Evolutionary conservation across 2,888 invertebrate species (phyloP), one percentile per base, ranked within the genome.

Genomic region (Dexiosoma caninum): DNA sequence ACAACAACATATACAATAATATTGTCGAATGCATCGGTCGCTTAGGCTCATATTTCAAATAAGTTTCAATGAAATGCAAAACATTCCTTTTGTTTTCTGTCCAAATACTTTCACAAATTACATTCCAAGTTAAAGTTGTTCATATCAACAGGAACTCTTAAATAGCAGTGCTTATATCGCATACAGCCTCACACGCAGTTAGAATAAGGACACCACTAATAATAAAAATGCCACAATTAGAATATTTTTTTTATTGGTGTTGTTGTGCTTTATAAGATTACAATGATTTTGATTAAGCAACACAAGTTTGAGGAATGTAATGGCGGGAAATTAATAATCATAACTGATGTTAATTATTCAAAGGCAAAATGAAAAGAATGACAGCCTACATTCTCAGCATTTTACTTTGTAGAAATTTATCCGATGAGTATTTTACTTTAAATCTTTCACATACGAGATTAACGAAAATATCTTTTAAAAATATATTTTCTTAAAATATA

Each of bases 291-390:
- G 35, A 53, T 64, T 53, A 53, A 55, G 30, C 1, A 42, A 72
- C 37, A 64, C 37, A 35, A 40, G 35, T 57, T 66, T 37, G 37
- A 66, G 40, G 57, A 66, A 40, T 35, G 21, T 44, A 53, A 44
- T 66, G 37, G 19, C 23, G 46, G 37, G 46, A 66, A 57, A 74
- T 74, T 46, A 49, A 60, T 40, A 60, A 46, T 72, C 55, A 74
- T 66, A 74, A 57, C 35, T 55, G 55, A 44, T 57, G 55, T 74
- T 66, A 64, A 66, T 66, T 55, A 37, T 23, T 32, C 40, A 53
- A 53, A 72, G 62, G 10, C 16, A 62, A 60, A 30, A 12, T n/a
- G 30, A 16, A 21, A 66, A 2, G 19, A 40, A 21, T 19, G 12
- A 12, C 55, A 49, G 49, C 44, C 35, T 46, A 57, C 21, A 46